Percentiles rank a stretch among this genome's conserved stretches.
Evolutionary conservation across 2,888 invertebrate species (phyloP).

Genomic region (Petrolisthes cinctipes): DNA sequence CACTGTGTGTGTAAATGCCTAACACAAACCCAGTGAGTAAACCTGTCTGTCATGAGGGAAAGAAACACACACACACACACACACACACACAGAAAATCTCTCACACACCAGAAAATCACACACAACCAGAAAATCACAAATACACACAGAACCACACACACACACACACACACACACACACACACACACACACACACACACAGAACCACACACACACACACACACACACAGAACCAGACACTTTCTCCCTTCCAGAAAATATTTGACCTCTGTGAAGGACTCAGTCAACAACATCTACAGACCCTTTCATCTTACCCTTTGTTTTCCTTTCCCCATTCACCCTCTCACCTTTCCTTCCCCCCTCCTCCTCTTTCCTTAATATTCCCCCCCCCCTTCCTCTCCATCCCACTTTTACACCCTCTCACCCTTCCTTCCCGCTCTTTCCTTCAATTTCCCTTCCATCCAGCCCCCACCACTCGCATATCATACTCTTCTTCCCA

Average conservation of each 20-base stretch:
- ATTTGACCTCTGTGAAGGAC: too few relatives aligned
- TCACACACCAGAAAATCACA: not conserved
- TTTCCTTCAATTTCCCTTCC: not conserved
- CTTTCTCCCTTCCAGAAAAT: not conserved
- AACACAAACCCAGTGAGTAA: too few relatives aligned
- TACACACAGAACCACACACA: not conserved
- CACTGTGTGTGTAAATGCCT: too few relatives aligned
- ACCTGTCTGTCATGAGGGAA: too few relatives aligned
- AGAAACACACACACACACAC: not conserved
- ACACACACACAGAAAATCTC: too few relatives aligned
- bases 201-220: not conserved
- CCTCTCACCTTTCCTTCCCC: slow-evolving; percentile 5
- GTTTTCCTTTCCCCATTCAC: not conserved
- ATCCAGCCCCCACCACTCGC: not conserved
- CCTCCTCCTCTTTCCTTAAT: not conserved
- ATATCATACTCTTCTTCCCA: not conserved
- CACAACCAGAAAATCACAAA: not conserved
- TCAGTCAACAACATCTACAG: too few relatives aligned
- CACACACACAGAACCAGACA: not conserved
- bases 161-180: not conserved
- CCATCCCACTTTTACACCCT: not conserved
- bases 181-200: not conserved
- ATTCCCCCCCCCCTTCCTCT: not conserved
- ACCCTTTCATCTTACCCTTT: too few relatives aligned
- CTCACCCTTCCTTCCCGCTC: not conserved